Conservation (phyloP, 2,113 vertebrate genomes). For the Oreochromis spilurus region DNA sequence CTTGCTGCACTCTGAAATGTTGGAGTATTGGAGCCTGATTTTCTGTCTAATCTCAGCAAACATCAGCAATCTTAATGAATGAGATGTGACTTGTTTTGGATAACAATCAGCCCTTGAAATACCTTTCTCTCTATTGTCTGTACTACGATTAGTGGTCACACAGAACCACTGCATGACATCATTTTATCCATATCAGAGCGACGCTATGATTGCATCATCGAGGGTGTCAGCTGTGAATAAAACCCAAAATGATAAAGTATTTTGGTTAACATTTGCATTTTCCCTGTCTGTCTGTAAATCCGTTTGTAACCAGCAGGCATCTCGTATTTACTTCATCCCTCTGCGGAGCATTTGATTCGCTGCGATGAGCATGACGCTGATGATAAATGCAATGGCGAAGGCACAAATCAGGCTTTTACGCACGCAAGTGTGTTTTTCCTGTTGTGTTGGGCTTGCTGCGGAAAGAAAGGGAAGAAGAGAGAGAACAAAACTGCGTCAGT, state of each 20-base stretch:
- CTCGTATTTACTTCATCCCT: conserved; percentile 86
- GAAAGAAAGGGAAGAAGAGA: conserved; percentile 8
- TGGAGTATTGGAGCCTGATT: background rate
- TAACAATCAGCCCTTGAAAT: conserved; percentile 48
- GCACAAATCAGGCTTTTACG: conserved; percentile 97
- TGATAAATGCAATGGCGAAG: conserved; percentile 97
- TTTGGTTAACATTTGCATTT: conserved; percentile 27
- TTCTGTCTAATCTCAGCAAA: background rate
- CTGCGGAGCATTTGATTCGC: conserved; percentile 97
- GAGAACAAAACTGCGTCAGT: background rate
- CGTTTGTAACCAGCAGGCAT: background rate
- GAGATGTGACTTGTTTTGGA: background rate
- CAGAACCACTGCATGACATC: conserved; percentile 25
- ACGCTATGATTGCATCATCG: background rate
- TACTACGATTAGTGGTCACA: background rate
- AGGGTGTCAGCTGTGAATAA: background rate
- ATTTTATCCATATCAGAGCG: conserved; percentile 1
- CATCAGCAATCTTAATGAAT: background rate
- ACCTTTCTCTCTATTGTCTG: background rate
- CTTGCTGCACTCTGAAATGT: background rate
- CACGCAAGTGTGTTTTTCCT: conserved; percentile 97
- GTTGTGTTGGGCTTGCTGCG: conserved; percentile 88
- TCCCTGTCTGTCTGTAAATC: background rate
- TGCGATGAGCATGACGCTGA: conserved; percentile 97
- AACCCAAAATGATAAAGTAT: background rate